A percentile compares a stretch with the other conserved stretches of the same genome.
phyloP scores from a whole-genome alignment of 2,888 invertebrate species.

The Tinea semifulvella region DNA sequence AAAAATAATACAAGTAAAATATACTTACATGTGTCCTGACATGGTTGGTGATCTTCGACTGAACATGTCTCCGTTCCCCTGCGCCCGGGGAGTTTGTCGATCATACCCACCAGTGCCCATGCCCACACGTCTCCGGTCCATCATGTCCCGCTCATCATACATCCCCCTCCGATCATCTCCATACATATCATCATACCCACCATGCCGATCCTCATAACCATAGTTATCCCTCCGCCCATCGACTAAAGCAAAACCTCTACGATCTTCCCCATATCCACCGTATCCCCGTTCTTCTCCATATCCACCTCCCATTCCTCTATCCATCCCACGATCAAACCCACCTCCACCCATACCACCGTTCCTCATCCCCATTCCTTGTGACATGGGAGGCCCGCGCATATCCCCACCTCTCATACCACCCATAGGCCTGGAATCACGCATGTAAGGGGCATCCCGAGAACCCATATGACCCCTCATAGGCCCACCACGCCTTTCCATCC shows the following conservation, averaged over 20 bases:
- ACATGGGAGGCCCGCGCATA: slow-evolving; percentile 49
- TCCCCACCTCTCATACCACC: slow-evolving; percentile 31
- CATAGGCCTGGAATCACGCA: slow-evolving; percentile 38
- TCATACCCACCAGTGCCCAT: slow-evolving; percentile 41
- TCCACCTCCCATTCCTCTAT: slow-evolving; percentile 28
- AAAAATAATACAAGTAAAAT: too few species aligned
- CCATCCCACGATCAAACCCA: slow-evolving; percentile 39
- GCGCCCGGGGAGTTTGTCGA: slow-evolving; percentile 35
- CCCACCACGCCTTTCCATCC: slow-evolving; percentile 40
- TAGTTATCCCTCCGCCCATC: slow-evolving; percentile 34
- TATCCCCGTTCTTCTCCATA: slow-evolving; percentile 51
- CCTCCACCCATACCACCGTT: slow-evolving; percentile 26
- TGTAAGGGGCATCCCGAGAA: slow-evolving; percentile 38
- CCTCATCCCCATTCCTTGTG: slow-evolving; percentile 50
- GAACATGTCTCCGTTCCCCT: slow-evolving; percentile 57
- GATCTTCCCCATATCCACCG: slow-evolving; percentile 25
- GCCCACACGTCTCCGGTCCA: slow-evolving; percentile 41
- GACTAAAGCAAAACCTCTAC: slow-evolving; percentile 19
- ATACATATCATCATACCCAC: slow-evolving; percentile 21
- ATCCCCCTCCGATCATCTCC: slow-evolving; percentile 40
- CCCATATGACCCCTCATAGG: slow-evolving; percentile 34
- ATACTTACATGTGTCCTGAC: too few species aligned
- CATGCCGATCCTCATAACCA: slow-evolving; percentile 35
- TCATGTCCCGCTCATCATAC: slow-evolving; percentile 49
- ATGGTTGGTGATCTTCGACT: slow-evolving; percentile 52